Base-by-base conservation (phyloP, 1,140 invertebrate genomes). In the Adelges cooleyi region DNA sequence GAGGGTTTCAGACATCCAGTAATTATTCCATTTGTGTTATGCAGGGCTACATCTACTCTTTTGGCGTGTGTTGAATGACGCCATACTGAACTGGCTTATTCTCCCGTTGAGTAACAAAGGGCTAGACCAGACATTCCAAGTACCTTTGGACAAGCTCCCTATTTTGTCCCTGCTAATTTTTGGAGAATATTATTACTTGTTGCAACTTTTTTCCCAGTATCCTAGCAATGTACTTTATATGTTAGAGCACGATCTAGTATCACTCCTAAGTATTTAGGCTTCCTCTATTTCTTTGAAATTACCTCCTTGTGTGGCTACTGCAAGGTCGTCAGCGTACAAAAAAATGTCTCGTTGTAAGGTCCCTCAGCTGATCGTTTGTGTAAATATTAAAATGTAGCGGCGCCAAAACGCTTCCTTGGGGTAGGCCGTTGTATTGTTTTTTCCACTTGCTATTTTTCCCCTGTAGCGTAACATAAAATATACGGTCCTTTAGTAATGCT, bases 1-100 rank as follows among this genome's bases (percentile, higher is more conserved):
- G 65, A 56, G 29, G 65, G 15, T 66, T 22, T 56, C 10, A 66
- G 38, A 10, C 46, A 27, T 11, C 65, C 65, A 13, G 49, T 54
- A n/a, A 53, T 53, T 54, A 53, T 66, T 36, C 65, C n/a, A 5
- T 17, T 38, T 17, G 54, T 59, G 17, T 59, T 33, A 36, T 59
- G 44, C 36, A 59, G 15, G 2, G 50, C 65, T 22, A 53, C 36
- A 25, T 18, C 25, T 20, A 66, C 50, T 11, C 36, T 22, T 66
- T 66, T 66, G 29, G 65, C 49, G 42, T 66, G 65, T 42, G 8
- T 27, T 2, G 65, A 53, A 3, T 51, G 15, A 15, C 33, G 8
- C 49, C 50, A 66, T 13, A 66, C 52, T 66, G 65, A 51, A 18
- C 29, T 29, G 11, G 65, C 65, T 20, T 66, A 66, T 54, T 66